Evolutionary conservation across 2,888 invertebrate species (phyloP).

Genomic region (Limenitis camilla): DNA sequence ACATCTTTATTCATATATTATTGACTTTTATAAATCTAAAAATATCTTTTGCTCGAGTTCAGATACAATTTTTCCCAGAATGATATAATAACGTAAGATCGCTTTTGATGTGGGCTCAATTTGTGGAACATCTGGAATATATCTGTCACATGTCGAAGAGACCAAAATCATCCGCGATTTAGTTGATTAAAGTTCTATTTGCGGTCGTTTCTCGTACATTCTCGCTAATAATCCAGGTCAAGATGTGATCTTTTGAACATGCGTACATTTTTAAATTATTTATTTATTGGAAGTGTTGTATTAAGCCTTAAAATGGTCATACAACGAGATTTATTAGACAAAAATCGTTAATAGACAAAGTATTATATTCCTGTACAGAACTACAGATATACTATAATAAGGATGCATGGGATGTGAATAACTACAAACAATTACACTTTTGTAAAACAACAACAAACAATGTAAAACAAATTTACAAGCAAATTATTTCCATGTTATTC

Average conservation of each 20-base stretch:
- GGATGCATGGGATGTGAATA: no score
- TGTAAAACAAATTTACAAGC: neutral
- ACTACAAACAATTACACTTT: no score
- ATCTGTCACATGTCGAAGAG: slow-evolving; percentile 50
- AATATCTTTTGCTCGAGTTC: slow-evolving; percentile 7
- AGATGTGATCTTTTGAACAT: slow-evolving; percentile 9
- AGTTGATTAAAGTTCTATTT: slow-evolving; percentile 47
- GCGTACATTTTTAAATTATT: neutral
- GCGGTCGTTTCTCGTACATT: slow-evolving; percentile 31
- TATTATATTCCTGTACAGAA: no score
- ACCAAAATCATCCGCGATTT: slow-evolving; percentile 47
- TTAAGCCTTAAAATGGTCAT: neutral
- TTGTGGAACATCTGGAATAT: slow-evolving; percentile 49
- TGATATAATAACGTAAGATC: slow-evolving; percentile 15
- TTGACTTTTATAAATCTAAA: neutral
- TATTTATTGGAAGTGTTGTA: no score
- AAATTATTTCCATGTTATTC: neutral
- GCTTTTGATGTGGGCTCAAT: slow-evolving; percentile 52
- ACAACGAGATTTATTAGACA: no score
- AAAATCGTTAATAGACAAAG: no score
- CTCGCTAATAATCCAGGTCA: slow-evolving; percentile 22
- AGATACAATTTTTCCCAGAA: slow-evolving; percentile 17
- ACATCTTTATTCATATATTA: neutral
- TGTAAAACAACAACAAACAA: neutral
- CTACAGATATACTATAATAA: no score